Conservation (phyloP, 2,888 invertebrate genomes). For the Danaus chrysippus region DNA sequence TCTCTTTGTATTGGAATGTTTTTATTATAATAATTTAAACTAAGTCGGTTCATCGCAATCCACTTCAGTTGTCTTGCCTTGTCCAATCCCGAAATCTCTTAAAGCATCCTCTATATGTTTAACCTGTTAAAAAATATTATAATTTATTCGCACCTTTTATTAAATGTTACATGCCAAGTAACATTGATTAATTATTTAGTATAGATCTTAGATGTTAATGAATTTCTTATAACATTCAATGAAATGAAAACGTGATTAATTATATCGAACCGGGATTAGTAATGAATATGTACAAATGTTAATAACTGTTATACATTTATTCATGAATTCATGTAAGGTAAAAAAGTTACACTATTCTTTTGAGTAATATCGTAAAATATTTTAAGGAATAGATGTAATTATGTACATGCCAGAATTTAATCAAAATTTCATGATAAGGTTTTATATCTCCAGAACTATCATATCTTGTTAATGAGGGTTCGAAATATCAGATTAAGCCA, state of each 20-base stretch:
- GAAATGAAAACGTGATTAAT: no score
- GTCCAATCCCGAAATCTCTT: slow-evolving; percentile 79
- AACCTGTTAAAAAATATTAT: slow-evolving; percentile 50
- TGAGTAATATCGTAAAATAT: no score
- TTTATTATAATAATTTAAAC: slow-evolving; percentile 27
- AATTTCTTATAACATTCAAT: no score
- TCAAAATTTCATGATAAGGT: not conserved
- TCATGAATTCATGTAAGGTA: no score
- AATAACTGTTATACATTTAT: no score
- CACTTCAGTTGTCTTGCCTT: slow-evolving; percentile 55
- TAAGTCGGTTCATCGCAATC: slow-evolving; percentile 63
- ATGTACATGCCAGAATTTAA: not conserved
- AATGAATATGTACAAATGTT: no score
- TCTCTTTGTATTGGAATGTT: slow-evolving; percentile 16
- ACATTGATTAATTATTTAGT: not conserved
- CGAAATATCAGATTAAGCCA: slow-evolving; percentile 22
- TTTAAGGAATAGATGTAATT: not conserved
- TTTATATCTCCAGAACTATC: slow-evolving; percentile 11
- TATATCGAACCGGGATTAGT: no score
- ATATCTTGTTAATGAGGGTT: slow-evolving; percentile 29
- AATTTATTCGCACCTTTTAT: not conserved
- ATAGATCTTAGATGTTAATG: no score
- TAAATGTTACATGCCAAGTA: not conserved
- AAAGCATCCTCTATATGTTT: slow-evolving; percentile 84
- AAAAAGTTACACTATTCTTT: no score